A percentile compares a stretch with the other conserved stretches of the same genome.
Evolutionary conservation across 2,797 vertebrate species (phyloP).

Genomic region (Hydrolagus colliei): DNA sequence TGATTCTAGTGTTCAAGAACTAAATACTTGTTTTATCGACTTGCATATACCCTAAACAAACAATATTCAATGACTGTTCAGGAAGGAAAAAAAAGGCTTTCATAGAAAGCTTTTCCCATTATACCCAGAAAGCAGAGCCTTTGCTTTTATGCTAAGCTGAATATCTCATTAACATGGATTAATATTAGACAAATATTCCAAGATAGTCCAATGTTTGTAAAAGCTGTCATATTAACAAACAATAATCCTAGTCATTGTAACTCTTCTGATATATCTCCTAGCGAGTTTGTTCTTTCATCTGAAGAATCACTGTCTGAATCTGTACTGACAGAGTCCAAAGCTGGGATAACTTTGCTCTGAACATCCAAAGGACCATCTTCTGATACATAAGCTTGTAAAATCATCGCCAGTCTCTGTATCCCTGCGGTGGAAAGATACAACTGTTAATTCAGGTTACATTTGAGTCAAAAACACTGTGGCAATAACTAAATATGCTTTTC

Average conservation of each 20-base stretch:
- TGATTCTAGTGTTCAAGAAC: not conserved
- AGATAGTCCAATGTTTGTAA: not conserved
- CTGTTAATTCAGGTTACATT: no score
- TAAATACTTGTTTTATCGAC: not conserved
- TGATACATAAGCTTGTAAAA: not conserved
- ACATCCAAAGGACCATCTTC: not conserved
- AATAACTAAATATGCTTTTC: not conserved
- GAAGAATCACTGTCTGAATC: not conserved
- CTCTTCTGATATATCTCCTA: not conserved
- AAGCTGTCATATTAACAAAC: not conserved
- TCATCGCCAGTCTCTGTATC: slow-evolving; percentile 11
- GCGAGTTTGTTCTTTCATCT: not conserved
- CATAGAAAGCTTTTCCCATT: not conserved
- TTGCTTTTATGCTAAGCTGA: not conserved
- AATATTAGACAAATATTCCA: not conserved
- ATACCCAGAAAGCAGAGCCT: not conserved
- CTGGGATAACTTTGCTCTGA: not conserved
- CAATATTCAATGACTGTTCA: not conserved
- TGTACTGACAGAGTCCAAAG: not conserved
- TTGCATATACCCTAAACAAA: slow-evolving; percentile 2
- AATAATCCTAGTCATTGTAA: not conserved
- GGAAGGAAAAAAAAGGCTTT: not conserved
- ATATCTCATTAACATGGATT: not conserved
- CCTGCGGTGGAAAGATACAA: not conserved
- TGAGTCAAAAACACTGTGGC: no score